Percentiles rank a stretch among this genome's conserved stretches.
Conservation (phyloP, 2,797 vertebrate genomes). For the Antennarius maculatus region DNA sequence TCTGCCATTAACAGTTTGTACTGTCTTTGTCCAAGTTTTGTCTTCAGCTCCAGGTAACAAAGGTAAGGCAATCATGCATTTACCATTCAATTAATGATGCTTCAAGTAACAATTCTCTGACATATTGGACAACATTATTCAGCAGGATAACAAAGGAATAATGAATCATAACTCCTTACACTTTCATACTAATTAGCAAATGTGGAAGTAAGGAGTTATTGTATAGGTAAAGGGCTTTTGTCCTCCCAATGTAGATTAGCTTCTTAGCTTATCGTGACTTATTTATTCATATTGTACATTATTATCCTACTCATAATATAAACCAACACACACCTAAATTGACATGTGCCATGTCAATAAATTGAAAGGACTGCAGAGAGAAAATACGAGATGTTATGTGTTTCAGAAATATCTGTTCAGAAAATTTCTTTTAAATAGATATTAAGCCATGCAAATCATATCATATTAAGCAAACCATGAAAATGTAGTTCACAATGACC, state of each 20-base stretch:
- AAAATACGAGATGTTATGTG: neutral
- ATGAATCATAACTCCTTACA: conserved; percentile 42
- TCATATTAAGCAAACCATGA: neutral
- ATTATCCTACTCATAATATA: conserved; percentile 22
- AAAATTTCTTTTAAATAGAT: neutral
- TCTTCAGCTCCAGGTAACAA: conserved; percentile 17
- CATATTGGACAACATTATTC: conserved; percentile 22
- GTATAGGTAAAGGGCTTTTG: conserved; percentile 24
- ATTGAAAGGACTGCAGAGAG: conserved; percentile 8
- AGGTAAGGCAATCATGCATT: conserved; percentile 28
- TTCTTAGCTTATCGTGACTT: conserved; percentile 27
- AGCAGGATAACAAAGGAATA: conserved; percentile 19
- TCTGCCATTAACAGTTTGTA: conserved; percentile 25
- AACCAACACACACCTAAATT: conserved; percentile 3
- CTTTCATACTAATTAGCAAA: conserved; percentile 45
- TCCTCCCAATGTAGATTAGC: conserved; percentile 26
- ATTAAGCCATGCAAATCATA: neutral
- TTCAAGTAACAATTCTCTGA: conserved; percentile 6
- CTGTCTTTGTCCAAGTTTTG: conserved; percentile 10
- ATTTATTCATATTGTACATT: conserved; percentile 11
- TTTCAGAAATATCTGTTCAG: neutral
- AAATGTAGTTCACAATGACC: conserved; percentile 2
- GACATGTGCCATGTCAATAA: conserved; percentile 23
- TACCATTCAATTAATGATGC: conserved; percentile 12
- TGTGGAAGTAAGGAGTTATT: conserved; percentile 26